phyloP scores from a whole-genome alignment of 2,888 invertebrate genomes.

The Pristionchus japonicus region DNA sequence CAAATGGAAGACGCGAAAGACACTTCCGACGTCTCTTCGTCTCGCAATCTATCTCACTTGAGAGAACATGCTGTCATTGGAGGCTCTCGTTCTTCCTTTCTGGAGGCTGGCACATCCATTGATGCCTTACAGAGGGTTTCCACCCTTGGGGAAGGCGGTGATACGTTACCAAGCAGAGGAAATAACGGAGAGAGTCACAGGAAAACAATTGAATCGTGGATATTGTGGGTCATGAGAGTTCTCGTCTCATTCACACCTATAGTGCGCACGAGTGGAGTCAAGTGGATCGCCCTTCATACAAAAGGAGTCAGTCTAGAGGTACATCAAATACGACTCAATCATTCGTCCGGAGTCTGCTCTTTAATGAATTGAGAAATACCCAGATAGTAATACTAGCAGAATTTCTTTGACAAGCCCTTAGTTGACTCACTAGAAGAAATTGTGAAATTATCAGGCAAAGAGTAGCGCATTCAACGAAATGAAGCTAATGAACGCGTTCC shows the following conservation, averaged over 20 bases:
- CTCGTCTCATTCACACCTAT: background rate
- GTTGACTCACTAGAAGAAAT: background rate
- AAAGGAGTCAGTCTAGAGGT: background rate
- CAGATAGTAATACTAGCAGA: background rate
- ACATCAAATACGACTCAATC: background rate
- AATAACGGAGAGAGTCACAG: background rate
- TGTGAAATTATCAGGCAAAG: background rate
- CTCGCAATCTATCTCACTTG: background rate
- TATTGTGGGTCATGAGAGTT: background rate
- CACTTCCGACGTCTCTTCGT: background rate
- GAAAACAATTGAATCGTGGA: background rate
- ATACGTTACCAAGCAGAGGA: constrained; percentile 11
- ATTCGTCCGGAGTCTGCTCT: background rate
- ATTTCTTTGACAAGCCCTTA: background rate
- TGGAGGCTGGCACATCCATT: background rate
- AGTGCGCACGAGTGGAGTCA: background rate
- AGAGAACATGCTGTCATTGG: background rate
- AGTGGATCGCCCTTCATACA: background rate
- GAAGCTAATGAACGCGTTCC: constrained; percentile 29
- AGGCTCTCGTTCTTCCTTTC: background rate
- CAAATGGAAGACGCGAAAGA: background rate
- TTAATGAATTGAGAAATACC: background rate
- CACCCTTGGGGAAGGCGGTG: background rate
- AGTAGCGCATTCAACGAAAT: background rate
- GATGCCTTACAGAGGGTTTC: background rate